Base-by-base conservation (phyloP, 2,888 invertebrate genomes). In the Campoplex capitator region DNA sequence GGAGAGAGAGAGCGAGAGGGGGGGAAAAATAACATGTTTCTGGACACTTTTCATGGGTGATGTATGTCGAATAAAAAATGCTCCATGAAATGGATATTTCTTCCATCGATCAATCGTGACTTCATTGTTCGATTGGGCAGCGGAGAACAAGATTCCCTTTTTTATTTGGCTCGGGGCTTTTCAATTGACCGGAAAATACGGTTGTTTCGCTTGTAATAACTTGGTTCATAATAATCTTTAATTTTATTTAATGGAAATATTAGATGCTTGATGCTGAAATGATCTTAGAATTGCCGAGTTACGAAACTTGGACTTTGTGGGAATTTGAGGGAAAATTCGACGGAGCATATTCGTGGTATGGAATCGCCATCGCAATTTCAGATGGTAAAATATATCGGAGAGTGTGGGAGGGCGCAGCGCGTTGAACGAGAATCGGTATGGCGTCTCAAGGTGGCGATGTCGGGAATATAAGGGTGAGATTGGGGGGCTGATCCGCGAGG, bases 381-480 rank as follows among this genome's bases (percentile, higher is more conserved):
- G 62, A 51, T 76, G 56, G n/a, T 65, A 16, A 48, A 75, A 23
- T 23, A 32, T 16, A 45, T 76, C 8, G 48, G 4, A 18, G 70
- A 18, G 42, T 51, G 79, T 48, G 35, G 45, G 23, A 35, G 78
- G 38, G 35, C 38, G 68, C 45, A 65, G 54, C 23, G 56, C 62
- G 48, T 56, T 74, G 79, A 79, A 51, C 11, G 82, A 85, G 76
- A 74, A 76, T 76, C 68, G 80, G 83, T 78, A 83, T 83, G 85
- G 85, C 83, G 82, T 91, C 90, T 90, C 87, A 89, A 93, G 92
- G 93, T 93, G 93, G 92, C 91, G 93, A 93, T 92, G 88, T 90
- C 91, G 91, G 90, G 93, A 92, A 92, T 91, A 92, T 91, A 92
- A 93, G 91, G 92, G 91, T 89, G 76, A 85, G 84, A 83, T 75